These are phyloP conservation scores for Nothoprocta perdicaria DNA, from an alignment of 2,113 vertebrate genomes.

Conservation along the genomic window DNA sequence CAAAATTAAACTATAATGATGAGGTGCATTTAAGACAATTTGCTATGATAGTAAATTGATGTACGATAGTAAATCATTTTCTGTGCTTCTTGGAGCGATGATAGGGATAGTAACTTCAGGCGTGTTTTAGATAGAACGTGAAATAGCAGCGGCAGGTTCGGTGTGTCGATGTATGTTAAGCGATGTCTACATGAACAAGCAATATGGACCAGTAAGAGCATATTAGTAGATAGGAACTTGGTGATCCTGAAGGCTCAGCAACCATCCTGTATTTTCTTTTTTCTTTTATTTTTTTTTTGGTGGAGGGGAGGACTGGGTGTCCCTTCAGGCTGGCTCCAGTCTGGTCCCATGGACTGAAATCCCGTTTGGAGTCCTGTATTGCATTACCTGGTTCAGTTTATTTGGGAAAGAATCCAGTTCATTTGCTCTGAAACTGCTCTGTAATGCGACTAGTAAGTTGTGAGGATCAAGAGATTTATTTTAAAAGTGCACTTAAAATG, in stretches of 20 bases:
- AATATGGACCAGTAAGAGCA: fast-evolving
- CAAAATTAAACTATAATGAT: background rate
- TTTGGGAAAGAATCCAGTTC: background rate
- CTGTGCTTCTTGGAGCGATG: background rate
- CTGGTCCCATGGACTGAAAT: background rate
- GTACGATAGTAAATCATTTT: background rate
- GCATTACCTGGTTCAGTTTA: background rate
- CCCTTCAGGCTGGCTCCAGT: background rate
- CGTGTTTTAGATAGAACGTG: background rate
- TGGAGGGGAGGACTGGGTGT: background rate
- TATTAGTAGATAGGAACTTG: background rate
- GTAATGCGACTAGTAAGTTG: background rate
- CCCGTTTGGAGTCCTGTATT: background rate
- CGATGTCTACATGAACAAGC: background rate
- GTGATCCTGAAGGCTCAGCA: background rate
- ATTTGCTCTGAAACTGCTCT: background rate
- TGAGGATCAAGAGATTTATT: background rate
- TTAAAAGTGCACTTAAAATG: background rate
- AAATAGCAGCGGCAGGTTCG: background rate
- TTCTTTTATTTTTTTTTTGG: no score
- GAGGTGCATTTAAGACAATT: background rate
- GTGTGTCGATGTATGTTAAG: background rate
- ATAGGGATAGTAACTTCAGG: background rate
- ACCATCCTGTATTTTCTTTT: background rate
- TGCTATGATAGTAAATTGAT: background rate